Conservation (phyloP, 2,888 invertebrate genomes). For the Troilus luridus region DNA sequence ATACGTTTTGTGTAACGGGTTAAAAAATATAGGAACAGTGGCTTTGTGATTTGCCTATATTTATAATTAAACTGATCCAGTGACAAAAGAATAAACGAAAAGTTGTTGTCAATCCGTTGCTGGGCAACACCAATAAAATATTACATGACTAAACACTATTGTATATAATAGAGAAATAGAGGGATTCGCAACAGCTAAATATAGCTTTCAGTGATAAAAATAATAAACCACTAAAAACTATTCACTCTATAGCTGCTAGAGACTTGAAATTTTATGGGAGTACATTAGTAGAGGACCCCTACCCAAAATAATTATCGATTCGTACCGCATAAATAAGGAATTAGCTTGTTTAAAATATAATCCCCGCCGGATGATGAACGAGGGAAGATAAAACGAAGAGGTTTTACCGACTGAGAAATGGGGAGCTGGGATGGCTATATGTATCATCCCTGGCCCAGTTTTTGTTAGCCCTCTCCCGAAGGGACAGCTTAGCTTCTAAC, state of each 20-base stretch:
- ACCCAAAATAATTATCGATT: neutral
- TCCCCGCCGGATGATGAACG: neutral
- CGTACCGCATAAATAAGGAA: neutral
- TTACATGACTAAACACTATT: too few species aligned
- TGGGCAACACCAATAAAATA: too few species aligned
- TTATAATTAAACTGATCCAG: too few species aligned
- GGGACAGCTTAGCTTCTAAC: neutral
- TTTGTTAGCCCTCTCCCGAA: neutral
- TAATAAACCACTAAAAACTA: neutral
- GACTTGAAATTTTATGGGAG: neutral
- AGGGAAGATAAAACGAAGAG: slow-evolving; percentile 4
- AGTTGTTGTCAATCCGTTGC: too few species aligned
- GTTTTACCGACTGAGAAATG: neutral
- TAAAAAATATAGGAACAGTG: too few species aligned
- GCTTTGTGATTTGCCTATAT: too few species aligned
- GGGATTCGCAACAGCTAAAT: too few species aligned
- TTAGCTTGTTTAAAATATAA: slow-evolving; percentile 25
- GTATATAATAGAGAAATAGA: too few species aligned
- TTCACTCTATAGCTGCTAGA: neutral
- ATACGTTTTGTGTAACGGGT: too few species aligned
- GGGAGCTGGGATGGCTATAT: neutral
- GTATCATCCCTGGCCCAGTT: neutral
- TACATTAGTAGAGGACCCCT: neutral
- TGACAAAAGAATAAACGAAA: too few species aligned
- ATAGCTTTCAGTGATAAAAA: too few species aligned